phyloP scores from a whole-genome alignment of 2,888 invertebrate genomes.

The Drosophila longiperda region DNA sequence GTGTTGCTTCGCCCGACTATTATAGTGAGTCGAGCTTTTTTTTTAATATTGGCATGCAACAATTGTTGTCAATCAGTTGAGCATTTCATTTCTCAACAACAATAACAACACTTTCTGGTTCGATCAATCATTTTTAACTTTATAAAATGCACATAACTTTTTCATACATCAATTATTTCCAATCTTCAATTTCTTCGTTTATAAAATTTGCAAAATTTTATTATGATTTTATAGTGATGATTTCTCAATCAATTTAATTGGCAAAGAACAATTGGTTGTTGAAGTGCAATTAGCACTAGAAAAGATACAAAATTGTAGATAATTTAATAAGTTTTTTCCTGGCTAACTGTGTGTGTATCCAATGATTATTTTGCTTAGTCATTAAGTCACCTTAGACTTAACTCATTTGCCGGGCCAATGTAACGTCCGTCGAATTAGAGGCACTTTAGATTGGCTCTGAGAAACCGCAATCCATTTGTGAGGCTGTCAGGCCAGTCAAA shows the following conservation, averaged over 20 bases:
- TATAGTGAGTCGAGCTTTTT: constrained; percentile 28
- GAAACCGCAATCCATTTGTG: constrained; percentile 58
- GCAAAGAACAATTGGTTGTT: background rate
- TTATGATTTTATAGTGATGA: background rate
- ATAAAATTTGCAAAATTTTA: background rate
- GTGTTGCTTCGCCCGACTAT: constrained; percentile 62
- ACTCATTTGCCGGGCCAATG: constrained; percentile 38
- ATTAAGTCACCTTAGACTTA: constrained; percentile 49
- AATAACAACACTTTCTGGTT: background rate
- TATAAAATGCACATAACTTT: background rate
- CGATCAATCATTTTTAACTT: background rate
- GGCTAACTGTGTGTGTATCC: constrained; percentile 19
- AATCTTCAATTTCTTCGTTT: background rate
- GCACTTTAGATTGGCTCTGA: constrained; percentile 33
- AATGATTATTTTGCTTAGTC: constrained; percentile 62
- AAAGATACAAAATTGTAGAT: background rate
- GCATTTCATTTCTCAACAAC: constrained; percentile 19
- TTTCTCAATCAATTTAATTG: background rate
- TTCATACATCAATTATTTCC: background rate
- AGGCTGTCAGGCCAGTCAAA: constrained; percentile 31
- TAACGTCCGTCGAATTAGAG: constrained; percentile 29
- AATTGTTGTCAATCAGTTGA: constrained; percentile 28
- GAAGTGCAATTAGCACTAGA: too few species aligned
- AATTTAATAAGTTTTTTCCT: background rate
- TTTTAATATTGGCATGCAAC: constrained; percentile 37